A percentile compares a stretch with the other conserved stretches of the same genome.
phyloP scores from a whole-genome alignment of 2,113 vertebrate genomes.

The Loxodonta africana region DNA sequence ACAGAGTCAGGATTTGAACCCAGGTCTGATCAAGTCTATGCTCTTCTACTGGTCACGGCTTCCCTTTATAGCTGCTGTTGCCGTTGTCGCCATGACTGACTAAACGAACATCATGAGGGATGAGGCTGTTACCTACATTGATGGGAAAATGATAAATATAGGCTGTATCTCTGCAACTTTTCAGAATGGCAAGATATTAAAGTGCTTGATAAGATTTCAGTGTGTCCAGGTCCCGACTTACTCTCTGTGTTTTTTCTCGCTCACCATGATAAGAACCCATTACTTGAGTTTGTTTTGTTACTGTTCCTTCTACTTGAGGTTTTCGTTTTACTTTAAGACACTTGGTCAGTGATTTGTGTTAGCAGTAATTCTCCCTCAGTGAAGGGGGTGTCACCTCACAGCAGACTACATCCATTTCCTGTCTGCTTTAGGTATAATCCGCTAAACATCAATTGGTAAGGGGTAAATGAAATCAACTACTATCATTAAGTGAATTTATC shows the following conservation, averaged over 20 bases:
- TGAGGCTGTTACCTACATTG: neutral
- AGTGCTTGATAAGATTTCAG: conserved; percentile 4
- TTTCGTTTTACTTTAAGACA: neutral
- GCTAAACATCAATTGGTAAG: neutral
- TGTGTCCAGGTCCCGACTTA: neutral
- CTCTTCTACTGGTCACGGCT: neutral
- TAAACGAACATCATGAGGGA: neutral
- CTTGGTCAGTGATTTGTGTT: neutral
- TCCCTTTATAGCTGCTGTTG: neutral
- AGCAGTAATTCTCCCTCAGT: neutral
- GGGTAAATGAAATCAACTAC: neutral
- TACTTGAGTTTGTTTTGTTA: conserved; percentile 14
- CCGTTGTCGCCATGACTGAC: neutral
- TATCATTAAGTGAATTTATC: conserved; percentile 52
- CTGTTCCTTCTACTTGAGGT: neutral
- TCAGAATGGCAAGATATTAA: conserved; percentile 17
- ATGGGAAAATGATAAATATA: neutral
- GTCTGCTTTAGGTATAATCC: neutral
- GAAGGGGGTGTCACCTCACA: neutral
- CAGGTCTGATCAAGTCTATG: neutral
- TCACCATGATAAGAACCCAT: conserved; percentile 8
- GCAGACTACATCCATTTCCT: neutral
- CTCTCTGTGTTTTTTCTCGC: neutral
- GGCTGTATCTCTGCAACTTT: neutral
- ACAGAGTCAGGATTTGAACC: neutral